Conservation (phyloP, 2,113 vertebrate species). For the Xenotilapia leptura region DNA sequence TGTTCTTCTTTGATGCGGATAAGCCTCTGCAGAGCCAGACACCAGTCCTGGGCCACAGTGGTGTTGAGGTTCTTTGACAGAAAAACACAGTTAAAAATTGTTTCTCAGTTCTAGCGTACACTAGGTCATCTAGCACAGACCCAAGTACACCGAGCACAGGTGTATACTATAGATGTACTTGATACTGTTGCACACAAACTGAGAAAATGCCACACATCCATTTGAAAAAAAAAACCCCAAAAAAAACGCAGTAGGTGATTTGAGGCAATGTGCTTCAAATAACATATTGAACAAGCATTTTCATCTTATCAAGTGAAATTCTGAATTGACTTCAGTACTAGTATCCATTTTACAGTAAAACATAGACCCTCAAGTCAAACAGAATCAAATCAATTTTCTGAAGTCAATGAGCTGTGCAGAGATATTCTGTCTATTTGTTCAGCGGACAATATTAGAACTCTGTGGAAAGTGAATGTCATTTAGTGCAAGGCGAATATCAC, state of each 20-base stretch:
- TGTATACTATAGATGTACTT: not conserved
- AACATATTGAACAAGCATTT: not conserved
- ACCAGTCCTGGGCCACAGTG: conserved; percentile 94
- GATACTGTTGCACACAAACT: not conserved
- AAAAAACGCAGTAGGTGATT: not conserved
- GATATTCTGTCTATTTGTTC: conserved; percentile 35
- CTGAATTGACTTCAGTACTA: conserved; percentile 4
- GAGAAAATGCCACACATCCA: not conserved
- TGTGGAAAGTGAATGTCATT: conserved; percentile 32
- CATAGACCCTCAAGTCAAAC: conserved; percentile 47
- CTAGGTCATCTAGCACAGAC: not conserved
- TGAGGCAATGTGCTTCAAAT: not conserved
- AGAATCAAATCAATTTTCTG: conserved; percentile 50
- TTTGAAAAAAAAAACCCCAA: not conserved
- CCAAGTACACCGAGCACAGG: not conserved
- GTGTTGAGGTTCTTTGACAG: conserved; percentile 88
- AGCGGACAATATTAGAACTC: conserved; percentile 19
- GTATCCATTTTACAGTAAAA: conserved; percentile 23
- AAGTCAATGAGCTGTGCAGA: conserved; percentile 48
- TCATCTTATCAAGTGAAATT: conserved; percentile 5
- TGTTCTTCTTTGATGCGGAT: conserved; percentile 94
- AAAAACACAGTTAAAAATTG: conserved; percentile 10
- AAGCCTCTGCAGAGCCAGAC: conserved; percentile 89
- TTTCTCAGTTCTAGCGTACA: not conserved
- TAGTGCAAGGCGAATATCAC: not conserved